Percentiles rank a stretch among this genome's conserved stretches.
Conservation (phyloP, 2,888 invertebrate species). For the Heliconius sara region DNA sequence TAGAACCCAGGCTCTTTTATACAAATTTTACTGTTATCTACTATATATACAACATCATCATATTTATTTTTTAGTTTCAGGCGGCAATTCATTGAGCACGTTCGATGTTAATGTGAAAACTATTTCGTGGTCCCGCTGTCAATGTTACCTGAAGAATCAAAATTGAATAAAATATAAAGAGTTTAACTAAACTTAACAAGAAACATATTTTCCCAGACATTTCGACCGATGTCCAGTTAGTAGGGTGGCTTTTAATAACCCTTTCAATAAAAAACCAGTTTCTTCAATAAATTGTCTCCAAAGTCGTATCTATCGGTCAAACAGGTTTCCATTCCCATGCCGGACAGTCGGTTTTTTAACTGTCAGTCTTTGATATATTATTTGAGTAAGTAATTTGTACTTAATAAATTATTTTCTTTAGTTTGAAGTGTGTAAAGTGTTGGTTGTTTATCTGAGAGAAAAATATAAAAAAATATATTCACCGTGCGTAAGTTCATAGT, state of each 20-base stretch:
- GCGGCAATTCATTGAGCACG: no score
- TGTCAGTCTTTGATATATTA: background rate
- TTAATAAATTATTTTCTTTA: background rate
- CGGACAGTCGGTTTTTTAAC: background rate
- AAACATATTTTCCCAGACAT: conserved; percentile 7
- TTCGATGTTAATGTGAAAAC: no score
- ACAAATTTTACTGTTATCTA: no score
- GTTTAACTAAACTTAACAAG: background rate
- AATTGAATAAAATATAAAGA: background rate
- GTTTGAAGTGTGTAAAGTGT: background rate
- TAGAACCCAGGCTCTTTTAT: no score
- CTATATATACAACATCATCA: no score
- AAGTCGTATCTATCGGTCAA: background rate
- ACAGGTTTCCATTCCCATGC: conserved; percentile 14
- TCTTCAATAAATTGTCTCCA: background rate
- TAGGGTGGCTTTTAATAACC: conserved; percentile 7
- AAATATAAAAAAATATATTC: background rate
- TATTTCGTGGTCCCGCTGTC: no score
- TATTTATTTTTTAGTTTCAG: no score
- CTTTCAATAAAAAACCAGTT: conserved; percentile 23
- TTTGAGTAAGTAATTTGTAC: background rate
- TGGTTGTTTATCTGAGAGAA: background rate
- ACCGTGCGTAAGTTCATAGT: background rate
- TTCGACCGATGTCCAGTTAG: conserved; percentile 21
- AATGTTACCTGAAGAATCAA: no score